Conservation (phyloP, 2,888 invertebrate species). For the Drosophila silvestris region DNA sequence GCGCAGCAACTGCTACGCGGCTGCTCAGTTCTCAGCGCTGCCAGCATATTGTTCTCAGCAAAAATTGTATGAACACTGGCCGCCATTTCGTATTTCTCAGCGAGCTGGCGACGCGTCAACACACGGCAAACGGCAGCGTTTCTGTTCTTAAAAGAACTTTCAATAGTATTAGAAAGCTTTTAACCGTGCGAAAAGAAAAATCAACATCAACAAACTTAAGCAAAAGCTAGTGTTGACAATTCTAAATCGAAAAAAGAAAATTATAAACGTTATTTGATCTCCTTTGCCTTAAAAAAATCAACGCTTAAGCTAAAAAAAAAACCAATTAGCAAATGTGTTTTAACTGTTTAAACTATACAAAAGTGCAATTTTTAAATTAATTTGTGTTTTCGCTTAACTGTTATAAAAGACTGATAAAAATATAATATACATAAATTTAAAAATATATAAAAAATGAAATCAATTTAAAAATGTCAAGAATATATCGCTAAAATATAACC, state of each 20-base stretch:
- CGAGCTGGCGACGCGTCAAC: slow-evolving; percentile 82
- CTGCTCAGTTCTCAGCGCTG: slow-evolving; percentile 37
- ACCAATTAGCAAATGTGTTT: slow-evolving; percentile 32
- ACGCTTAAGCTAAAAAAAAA: slow-evolving; percentile 15
- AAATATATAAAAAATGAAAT: slow-evolving; percentile 5
- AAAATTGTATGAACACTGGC: slow-evolving; percentile 58
- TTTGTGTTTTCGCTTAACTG: slow-evolving; percentile 48
- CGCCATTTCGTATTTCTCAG: slow-evolving; percentile 79
- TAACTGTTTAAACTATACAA: slow-evolving; percentile 28
- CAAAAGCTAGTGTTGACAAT: slow-evolving; percentile 33
- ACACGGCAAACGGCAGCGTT: slow-evolving; percentile 44
- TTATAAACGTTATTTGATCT: slow-evolving; percentile 48
- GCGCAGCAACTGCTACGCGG: slow-evolving; percentile 30
- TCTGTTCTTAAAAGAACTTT: slow-evolving; percentile 50
- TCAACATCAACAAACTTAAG: slow-evolving; percentile 17
- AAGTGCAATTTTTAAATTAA: slow-evolving; percentile 74
- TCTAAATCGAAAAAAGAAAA: slow-evolving; percentile 2
- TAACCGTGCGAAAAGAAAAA: slow-evolving; percentile 34
- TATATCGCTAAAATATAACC: slow-evolving; percentile 28
- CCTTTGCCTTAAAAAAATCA: slow-evolving; percentile 65
- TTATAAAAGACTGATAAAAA: slow-evolving; percentile 62
- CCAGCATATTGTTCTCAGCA: slow-evolving; percentile 64
- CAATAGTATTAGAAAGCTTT: slow-evolving; percentile 70
- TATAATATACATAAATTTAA: slow-evolving; percentile 11
- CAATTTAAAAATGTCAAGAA: slow-evolving; percentile 17